These are phyloP conservation scores for Cerceris ruficornis DNA, from an alignment of 2,888 invertebrate species.

Conservation along the genomic window DNA sequence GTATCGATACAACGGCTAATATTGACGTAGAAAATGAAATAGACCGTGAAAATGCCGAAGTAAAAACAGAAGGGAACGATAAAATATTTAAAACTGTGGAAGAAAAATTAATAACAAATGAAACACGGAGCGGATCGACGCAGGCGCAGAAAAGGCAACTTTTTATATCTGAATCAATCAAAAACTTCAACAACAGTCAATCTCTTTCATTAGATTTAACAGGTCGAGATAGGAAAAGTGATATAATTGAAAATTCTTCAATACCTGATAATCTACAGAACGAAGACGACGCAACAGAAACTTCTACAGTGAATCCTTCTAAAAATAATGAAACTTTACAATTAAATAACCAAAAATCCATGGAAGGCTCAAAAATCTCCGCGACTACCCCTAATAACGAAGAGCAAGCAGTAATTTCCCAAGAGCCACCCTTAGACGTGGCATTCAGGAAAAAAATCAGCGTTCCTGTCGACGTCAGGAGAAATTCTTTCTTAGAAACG, in stretches of 20 bases:
- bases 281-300: no score
- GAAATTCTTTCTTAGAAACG: constrained; percentile 74
- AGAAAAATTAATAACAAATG: neutral
- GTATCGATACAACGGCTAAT: neutral
- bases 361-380: neutral
- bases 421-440: neutral
- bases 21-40: neutral
- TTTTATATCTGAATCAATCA: constrained; percentile 51
- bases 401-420: neutral
- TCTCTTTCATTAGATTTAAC: constrained; percentile 36
- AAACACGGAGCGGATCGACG: neutral
- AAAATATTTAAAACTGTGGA: neutral
- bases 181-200: constrained; percentile 46
- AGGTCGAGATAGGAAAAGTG: constrained; percentile 32
- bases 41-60: neutral
- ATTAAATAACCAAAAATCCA: no score
- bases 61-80: neutral
- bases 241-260: neutral
- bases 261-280: neutral
- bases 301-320: no score
- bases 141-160: constrained; percentile 30
- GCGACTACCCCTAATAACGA: no score
- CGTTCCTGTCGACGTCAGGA: constrained; percentile 58
- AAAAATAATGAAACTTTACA: no score
- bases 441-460: neutral